Evolutionary conservation across 1,140 invertebrate genomes (phyloP), one percentile per base, ranked within the genome.

Genomic region (Eurosta solidaginis): DNA sequence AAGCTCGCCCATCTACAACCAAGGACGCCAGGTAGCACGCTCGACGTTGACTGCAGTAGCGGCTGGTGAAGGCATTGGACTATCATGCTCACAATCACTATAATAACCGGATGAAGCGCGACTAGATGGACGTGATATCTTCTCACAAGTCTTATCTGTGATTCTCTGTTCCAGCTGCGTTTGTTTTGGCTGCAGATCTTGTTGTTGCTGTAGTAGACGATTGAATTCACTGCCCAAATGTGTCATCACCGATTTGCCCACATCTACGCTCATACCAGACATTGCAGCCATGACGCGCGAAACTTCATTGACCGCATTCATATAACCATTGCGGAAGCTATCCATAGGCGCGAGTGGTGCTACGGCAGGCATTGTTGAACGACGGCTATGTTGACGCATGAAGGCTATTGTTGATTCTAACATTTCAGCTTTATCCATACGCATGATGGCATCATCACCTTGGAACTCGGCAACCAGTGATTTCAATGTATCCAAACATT

Each of bases 401-500:
- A 96, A 94, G 81, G 93, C 93, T 52, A 97, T 94, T 9, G 96
- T 95, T 87, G 96, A 90, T 88, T 99, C 97, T 78, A 98, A 91
- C 84, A 99, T 98, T 88, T 98, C 97, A 22, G 97, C 97, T 88
- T 99, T 99, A 88, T 99, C 97, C 85, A 98, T 88, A 84, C 98
- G 97, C 40, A 95, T 93, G 40, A 96, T 95, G 87, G 94, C 93
- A 88, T 96, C 95, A 87, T 96, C 95, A 77, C 94, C 95, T 88
- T 96, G 95, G 79, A 96, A 95, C 82, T 94, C 93, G 80, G 97
- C 93, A 91, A 98, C 96, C 80, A 98, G 89, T 83, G 95, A 94
- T 89, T 98, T 98, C 63, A 98, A 90, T 85, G 97, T 95, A 87
- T 96, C 95, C 82, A 98, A 90, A 88, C 96, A 98, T 77, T 94